These are phyloP conservation scores for Petromus typicus DNA, from an alignment of 2,113 vertebrate species.

Conservation along the genomic window DNA sequence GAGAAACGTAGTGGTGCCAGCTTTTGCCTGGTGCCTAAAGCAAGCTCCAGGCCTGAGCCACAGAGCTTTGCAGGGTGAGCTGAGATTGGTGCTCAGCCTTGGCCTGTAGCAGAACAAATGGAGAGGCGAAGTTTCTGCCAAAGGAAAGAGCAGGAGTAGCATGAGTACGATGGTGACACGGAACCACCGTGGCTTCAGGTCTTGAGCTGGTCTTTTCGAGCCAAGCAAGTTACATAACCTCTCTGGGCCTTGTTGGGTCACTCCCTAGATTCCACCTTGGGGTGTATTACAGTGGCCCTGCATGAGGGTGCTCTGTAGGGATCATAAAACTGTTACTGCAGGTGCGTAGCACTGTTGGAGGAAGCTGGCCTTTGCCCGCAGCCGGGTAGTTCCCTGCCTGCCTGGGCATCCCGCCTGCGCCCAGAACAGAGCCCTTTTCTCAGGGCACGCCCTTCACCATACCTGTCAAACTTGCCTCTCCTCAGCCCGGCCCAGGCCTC, in stretches of 20 bases:
- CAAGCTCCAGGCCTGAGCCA: background rate
- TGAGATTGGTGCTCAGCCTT: background rate
- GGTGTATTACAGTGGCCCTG: background rate
- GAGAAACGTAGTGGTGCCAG: background rate
- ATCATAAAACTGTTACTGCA: background rate
- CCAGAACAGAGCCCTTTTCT: constrained; percentile 29
- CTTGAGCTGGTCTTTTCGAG: background rate
- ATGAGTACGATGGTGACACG: background rate
- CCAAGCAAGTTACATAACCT: background rate
- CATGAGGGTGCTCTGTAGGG: background rate
- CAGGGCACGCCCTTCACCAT: background rate
- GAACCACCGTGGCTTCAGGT: background rate
- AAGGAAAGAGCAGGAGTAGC: background rate
- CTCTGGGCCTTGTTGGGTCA: background rate
- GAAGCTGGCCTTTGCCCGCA: background rate
- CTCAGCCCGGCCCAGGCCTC: background rate
- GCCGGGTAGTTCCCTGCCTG: background rate
- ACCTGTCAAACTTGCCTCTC: background rate
- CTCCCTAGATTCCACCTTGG: background rate
- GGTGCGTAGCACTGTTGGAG: background rate
- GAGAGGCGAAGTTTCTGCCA: background rate
- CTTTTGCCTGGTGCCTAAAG: background rate
- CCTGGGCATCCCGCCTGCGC: constrained; percentile 2
- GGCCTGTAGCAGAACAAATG: background rate
- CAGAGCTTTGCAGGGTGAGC: too few species aligned